Percentiles rank a stretch among this genome's conserved stretches.
These are phyloP conservation scores for Charadrius vociferus DNA, from an alignment of 2,113 vertebrate species.

Conservation along the genomic window DNA sequence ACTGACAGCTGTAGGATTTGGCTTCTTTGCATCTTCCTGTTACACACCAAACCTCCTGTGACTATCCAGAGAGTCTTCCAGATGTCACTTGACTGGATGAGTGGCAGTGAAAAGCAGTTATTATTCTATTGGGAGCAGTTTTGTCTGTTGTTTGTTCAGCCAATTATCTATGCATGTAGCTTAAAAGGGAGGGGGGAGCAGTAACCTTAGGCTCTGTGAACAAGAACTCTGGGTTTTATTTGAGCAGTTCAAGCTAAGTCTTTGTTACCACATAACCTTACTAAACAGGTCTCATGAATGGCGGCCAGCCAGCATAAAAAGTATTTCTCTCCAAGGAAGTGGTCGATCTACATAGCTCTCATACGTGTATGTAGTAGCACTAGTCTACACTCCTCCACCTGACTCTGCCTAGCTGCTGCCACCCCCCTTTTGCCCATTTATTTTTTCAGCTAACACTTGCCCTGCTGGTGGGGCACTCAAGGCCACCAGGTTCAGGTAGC, in stretches of 20 bases:
- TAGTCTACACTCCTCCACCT: background rate
- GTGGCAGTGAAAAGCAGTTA: constrained; percentile 54
- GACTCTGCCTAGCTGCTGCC: background rate
- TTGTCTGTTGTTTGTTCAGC: constrained; percentile 56
- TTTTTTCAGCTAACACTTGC: background rate
- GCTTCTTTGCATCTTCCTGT: constrained; percentile 37
- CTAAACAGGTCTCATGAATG: background rate
- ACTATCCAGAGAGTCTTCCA: constrained; percentile 54
- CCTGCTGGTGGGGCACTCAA: background rate
- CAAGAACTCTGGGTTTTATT: background rate
- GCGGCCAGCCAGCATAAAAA: background rate
- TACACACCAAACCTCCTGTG: constrained; percentile 47
- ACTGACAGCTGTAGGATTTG: constrained; percentile 54
- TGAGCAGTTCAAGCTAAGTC: background rate
- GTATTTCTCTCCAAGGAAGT: background rate
- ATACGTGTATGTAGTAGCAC: background rate
- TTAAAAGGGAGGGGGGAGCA: constrained; percentile 6
- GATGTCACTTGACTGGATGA: constrained; percentile 61
- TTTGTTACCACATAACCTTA: constrained; percentile 21
- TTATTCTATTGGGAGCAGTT: constrained; percentile 50
- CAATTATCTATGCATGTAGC: constrained; percentile 48
- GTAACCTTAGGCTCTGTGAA: constrained; percentile 34
- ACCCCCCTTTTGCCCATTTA: background rate
- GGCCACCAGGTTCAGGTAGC: background rate
- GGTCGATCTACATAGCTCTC: background rate